These are phyloP conservation scores for Metalampra italica DNA, from an alignment of 2,888 invertebrate species.

Conservation along the genomic window DNA sequence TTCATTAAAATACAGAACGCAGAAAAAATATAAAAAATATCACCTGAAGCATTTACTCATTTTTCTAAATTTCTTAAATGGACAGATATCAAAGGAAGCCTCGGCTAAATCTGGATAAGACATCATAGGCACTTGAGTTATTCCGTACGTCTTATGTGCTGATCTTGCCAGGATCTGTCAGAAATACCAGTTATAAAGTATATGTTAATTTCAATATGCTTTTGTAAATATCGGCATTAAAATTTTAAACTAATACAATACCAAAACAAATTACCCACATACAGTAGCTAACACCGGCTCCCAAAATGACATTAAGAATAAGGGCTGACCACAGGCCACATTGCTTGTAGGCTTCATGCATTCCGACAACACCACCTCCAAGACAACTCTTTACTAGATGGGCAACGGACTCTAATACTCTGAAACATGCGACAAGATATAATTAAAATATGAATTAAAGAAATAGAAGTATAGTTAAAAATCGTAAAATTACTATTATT, in stretches of 20 bases:
- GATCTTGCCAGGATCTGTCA: conserved; percentile 36
- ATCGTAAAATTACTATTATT: too few relatives aligned
- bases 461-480: too few relatives aligned
- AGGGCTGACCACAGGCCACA: conserved; percentile 42
- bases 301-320: conserved; percentile 31
- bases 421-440: conserved; percentile 11
- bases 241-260: too few relatives aligned
- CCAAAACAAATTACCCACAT: conserved; percentile 45
- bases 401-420: conserved; percentile 37
- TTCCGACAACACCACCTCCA: conserved; percentile 41
- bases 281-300: conserved; percentile 33
- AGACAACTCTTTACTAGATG: conserved; percentile 47
- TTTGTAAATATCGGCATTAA: too few relatives aligned
- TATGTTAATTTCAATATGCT: too few relatives aligned
- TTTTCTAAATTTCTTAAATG: conserved; percentile 26
- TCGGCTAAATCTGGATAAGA: conserved; percentile 50
- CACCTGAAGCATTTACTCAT: conserved; percentile 36
- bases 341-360: conserved; percentile 41
- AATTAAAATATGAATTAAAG: too few relatives aligned
- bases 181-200: too few relatives aligned
- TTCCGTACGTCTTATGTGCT: conserved; percentile 44
- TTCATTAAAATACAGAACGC: too few relatives aligned
- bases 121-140: conserved; percentile 30
- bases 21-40: not conserved
- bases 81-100: conserved; percentile 27